Evolutionary conservation across 2,113 vertebrate genomes (phyloP), one percentile per base, ranked within the genome.

Genomic region (Gambusia affinis): DNA sequence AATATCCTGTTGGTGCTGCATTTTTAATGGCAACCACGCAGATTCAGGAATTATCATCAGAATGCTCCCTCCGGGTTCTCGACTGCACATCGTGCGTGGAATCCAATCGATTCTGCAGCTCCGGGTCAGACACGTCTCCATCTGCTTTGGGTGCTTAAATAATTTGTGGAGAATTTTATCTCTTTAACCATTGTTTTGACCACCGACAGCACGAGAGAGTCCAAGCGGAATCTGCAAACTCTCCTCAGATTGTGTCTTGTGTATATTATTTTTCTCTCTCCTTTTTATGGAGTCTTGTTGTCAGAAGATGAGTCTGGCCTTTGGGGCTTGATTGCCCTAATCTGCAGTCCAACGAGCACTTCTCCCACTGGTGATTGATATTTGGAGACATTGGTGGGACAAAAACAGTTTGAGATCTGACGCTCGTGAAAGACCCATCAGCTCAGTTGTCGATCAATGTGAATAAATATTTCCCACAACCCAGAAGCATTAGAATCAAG

Each of bases 391-490:
- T 90, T 78, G 76, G 79, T 89, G 89, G 88, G 91, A 88, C 87
- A 81, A 91, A 92, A 94, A 89, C 85, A 83, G 89, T 90, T 92
- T 88, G 91, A 94, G 88, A 85, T 91, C 88, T 85, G 77, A 81
- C 78, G 80, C 89, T 89, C 90, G 91, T 90, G 91, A 94, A 93
- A 93, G 89, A 94, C 91, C 91, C 90, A 90, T 93, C 92, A 89
- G 88, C 85, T 84, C 78, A 54, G 72, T 75, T 80, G 76, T 80
- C 79, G 88, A 94, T 94, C 92, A 91, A 94, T 93, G 89, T 82
- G 88, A 93, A 93, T 92, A 93, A 93, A 93, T 93, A 94, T 94
- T 94, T 93, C 92, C 93, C 93, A 93, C 92, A 93, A 91, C 86
- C 88, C 85, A 88, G 87, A 91, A 91, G 89, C 82, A 86, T 90